Evolutionary conservation across 2,888 invertebrate species (phyloP), one percentile per base, ranked within the genome.

Genomic region (Synergus umbraculus): DNA sequence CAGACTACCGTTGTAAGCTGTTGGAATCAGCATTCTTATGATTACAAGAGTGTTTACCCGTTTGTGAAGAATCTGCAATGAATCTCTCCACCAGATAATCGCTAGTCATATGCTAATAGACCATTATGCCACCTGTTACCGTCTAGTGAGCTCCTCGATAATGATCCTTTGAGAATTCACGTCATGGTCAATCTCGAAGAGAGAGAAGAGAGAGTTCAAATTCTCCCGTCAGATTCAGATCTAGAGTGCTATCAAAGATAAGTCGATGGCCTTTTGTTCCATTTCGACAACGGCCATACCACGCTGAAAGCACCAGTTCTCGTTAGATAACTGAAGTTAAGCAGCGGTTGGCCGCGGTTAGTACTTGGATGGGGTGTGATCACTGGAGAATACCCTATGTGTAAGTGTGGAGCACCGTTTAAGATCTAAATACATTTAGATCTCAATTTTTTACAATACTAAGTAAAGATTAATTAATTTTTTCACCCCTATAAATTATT

Each of bases 71-170:
- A 83, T 82, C 80, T 77, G 76, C 82, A 83, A 83, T 78, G 81
- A 83, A 81, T 79, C 78, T 82, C 79, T 54, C 76, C 60, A 78
- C 73, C 63, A 76, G 83, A 82, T 85, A 83, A 85, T 85, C 83
- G 76, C 76, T 76, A 54, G 81, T 84, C 77, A 79, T 84, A 85
- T 86, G 85, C 83, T 86, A 87, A 88, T 88, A 73, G 60, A 76
- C 76, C 76, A 78, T 83, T 84, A 81, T 78, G 49, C 46, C 46
- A 69, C 22, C 69, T 69, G 69, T 69, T 69, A 69, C 69, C 49
- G 29, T 73, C 54, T 54, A 41, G 54, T 15, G 54, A 73, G 54
- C 37, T 41, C 37, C 49, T 15, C 49, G 54, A 73, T 73, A 41
- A 73, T 73, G 37, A 54, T 54, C 66, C 43, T 73, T 37, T 49